These are phyloP conservation scores for Pemphigus obesinymphae DNA, from an alignment of 1,140 invertebrate species.

Conservation along the genomic window DNA sequence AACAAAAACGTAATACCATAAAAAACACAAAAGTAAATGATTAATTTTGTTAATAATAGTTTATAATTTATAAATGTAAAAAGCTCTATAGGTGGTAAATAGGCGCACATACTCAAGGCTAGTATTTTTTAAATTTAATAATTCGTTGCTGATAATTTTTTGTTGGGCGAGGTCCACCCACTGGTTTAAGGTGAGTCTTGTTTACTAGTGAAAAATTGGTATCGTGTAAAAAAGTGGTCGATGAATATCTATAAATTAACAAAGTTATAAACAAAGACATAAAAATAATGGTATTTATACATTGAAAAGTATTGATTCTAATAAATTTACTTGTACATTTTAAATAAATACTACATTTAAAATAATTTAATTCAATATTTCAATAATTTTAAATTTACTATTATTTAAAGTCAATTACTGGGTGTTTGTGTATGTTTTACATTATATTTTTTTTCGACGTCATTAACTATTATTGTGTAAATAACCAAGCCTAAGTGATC, in stretches of 20 bases:
- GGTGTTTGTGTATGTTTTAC: no score
- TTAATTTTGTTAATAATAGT: background rate
- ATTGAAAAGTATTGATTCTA: background rate
- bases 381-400: no score
- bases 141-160: background rate
- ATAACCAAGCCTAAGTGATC: no score
- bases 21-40: background rate
- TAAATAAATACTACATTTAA: no score
- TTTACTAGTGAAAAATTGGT: background rate
- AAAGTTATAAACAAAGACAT: background rate
- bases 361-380: no score
- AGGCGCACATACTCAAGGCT: slow-evolving; percentile 7
- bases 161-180: slow-evolving; percentile 31
- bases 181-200: slow-evolving; percentile 26
- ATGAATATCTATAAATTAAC: slow-evolving; percentile 10
- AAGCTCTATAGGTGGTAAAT: slow-evolving; percentile 15
- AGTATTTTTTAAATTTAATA: background rate
- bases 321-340: no score
- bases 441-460: no score
- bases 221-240: slow-evolving; percentile 6
- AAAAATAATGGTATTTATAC: background rate
- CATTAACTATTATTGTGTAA: no score
- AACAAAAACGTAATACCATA: background rate
- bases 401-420: no score
- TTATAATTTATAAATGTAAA: background rate